Evolutionary conservation across 2,888 invertebrate genomes (phyloP).

Genomic region (Drosophila lutescens): DNA sequence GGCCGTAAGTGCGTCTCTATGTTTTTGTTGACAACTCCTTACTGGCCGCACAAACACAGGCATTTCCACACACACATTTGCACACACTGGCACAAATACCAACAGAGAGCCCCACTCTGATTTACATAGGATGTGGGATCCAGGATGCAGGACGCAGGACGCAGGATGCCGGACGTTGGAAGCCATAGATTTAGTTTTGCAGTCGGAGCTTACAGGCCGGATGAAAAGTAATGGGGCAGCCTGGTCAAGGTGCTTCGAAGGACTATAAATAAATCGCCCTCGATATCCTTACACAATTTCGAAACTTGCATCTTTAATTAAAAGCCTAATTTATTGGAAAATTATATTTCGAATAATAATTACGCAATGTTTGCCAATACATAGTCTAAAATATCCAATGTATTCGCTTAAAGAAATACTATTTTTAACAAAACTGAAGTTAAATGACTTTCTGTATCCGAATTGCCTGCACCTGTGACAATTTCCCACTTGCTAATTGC

Average conservation of each 20-base stretch:
- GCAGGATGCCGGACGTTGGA: conserved; percentile 19
- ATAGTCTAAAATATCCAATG: too few species aligned
- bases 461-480: conserved; percentile 11
- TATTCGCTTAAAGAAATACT: too few species aligned
- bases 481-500: conserved; percentile 37
- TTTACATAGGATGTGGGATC: conserved; percentile 49
- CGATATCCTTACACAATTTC: neutral
- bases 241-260: conserved; percentile 2
- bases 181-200: conserved; percentile 45
- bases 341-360: too few species aligned
- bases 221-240: conserved; percentile 50
- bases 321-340: neutral
- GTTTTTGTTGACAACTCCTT: conserved; percentile 78
- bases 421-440: too few species aligned
- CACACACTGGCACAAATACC: conserved; percentile 23
- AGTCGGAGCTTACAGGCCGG: conserved; percentile 34
- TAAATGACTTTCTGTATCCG: neutral
- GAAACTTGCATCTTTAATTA: neutral
- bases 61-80: conserved; percentile 20
- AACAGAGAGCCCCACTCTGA: conserved; percentile 30
- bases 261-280: conserved; percentile 5
- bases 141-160: conserved; percentile 8
- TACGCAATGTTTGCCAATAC: too few species aligned
- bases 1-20: conserved; percentile 73
- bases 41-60: conserved; percentile 49